Percentiles rank a stretch among this genome's conserved stretches.
phyloP scores from a whole-genome alignment of 2,113 vertebrate genomes.

The Aptenodytes patagonicus region DNA sequence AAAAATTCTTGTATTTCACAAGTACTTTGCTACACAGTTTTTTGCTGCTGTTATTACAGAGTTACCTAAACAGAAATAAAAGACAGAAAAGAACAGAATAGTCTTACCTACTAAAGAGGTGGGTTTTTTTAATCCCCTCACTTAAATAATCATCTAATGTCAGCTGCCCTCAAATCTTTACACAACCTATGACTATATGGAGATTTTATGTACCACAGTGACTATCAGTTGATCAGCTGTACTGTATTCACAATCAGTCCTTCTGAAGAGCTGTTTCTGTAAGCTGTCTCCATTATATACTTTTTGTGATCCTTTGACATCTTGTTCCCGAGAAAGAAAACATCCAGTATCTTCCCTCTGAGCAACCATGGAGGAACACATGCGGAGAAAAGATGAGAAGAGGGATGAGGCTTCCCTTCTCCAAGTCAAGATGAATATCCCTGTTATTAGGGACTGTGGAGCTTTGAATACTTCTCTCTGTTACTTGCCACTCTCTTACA shows the following conservation, averaged over 20 bases:
- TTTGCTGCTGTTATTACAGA: neutral
- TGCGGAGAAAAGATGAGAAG: neutral
- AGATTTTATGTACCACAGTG: neutral
- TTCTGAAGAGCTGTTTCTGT: neutral
- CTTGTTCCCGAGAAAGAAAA: neutral
- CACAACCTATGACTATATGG: rapidly evolving
- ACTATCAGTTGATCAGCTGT: neutral
- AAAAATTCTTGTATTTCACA: neutral
- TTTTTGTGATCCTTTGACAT: neutral
- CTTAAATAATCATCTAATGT: neutral
- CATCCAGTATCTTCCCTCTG: neutral
- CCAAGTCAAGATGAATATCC: neutral
- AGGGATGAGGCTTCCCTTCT: neutral
- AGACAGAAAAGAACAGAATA: neutral
- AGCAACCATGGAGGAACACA: neutral
- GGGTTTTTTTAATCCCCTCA: neutral
- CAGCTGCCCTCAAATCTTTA: neutral
- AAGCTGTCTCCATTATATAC: neutral
- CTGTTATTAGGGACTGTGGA: neutral
- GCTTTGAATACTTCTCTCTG: neutral
- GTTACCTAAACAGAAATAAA: neutral
- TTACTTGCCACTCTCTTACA: neutral
- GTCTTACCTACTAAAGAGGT: neutral
- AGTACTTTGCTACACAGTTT: neutral
- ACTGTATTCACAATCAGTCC: neutral